Conservation (phyloP, 2,888 invertebrate species). For the Cryptocheilus praepositus region DNA sequence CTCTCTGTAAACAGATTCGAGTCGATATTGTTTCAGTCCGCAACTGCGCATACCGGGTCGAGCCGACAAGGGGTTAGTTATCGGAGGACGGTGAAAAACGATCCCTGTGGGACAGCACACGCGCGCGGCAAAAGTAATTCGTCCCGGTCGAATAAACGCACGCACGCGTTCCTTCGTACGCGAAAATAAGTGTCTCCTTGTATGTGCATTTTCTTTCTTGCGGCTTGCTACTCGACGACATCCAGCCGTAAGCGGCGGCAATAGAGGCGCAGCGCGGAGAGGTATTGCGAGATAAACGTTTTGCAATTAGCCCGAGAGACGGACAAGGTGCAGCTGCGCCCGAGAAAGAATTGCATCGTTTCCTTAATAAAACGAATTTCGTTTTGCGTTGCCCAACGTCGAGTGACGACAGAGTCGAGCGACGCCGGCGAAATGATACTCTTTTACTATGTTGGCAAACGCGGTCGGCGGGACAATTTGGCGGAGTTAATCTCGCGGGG, state of each 20-base stretch:
- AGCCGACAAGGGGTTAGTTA: conserved; percentile 30
- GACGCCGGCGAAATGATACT: conserved; percentile 44
- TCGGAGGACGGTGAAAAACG: conserved; percentile 59
- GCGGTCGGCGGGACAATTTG: conserved; percentile 1
- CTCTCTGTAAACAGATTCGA: conserved; percentile 59
- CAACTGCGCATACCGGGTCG: conserved; percentile 11
- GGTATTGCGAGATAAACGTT: conserved; percentile 49
- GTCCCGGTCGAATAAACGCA: not conserved
- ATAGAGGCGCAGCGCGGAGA: not conserved
- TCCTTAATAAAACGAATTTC: conserved; percentile 56
- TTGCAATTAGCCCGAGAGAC: conserved; percentile 48
- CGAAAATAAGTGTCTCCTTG: too few relatives aligned
- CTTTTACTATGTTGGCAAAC: conserved; percentile 36
- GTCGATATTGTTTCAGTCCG: conserved; percentile 59
- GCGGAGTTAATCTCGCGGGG: too few relatives aligned
- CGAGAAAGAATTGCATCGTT: conserved; percentile 52
- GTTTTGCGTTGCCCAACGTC: conserved; percentile 43
- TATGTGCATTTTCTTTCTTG: conserved; percentile 1
- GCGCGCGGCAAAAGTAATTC: not conserved
- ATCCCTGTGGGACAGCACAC: conserved; percentile 64
- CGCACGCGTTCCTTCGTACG: too few relatives aligned
- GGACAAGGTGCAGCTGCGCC: conserved; percentile 41
- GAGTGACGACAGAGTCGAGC: conserved; percentile 43
- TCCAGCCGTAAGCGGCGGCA: too few relatives aligned
- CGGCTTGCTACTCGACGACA: not conserved